Evolutionary conservation across 2,113 vertebrate genomes (phyloP), one percentile per base, ranked within the genome.

Genomic region (Eubucco bourcierii): DNA sequence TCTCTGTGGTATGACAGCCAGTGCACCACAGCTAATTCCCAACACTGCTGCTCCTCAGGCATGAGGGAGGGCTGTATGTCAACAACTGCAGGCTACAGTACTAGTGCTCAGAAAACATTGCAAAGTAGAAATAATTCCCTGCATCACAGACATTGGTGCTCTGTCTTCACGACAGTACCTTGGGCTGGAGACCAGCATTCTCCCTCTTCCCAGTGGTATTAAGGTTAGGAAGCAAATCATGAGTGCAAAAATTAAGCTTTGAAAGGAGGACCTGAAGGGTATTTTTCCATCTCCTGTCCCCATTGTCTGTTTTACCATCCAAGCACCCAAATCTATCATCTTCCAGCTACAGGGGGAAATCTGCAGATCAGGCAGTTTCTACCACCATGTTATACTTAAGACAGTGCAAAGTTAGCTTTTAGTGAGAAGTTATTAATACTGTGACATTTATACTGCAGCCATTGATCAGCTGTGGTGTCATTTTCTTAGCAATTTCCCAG

Each of bases 381-480:
- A 47, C 27, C 34, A 61, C 23, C 2, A 1, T 28, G 34, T 25
- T 56, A 1, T 1, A 3, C 47, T 79, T 92, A n/a, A 46, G 17
- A 31, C 0, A 2, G 31, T 11, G 20, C 12, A 67, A 75, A 77
- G 53, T 70, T 66, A 65, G 41, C 44, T 91, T 89, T 67, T 68
- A 67, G 23, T 0, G 2, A 44, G 47, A 33, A 50, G 63, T 80
- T 95, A 59, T 79, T 73, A 88, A 68, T 39, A 28, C 53, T 81
- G 50, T 84, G 63, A 78, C 74, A 72, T 90, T 90, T 87, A 71
- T 88, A 71, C 80, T 88, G 63, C 34, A 73, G 71, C 27, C 70
- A 76, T 84, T 0, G 3, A 88, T 93, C 78, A 76, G 39, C 52
- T 68, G 10, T 18, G 16, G 53, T 88, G 74, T 79, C 59, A 63